Conservation (phyloP, 2,888 invertebrate genomes). For the Pseudeuparius sepicola region DNA sequence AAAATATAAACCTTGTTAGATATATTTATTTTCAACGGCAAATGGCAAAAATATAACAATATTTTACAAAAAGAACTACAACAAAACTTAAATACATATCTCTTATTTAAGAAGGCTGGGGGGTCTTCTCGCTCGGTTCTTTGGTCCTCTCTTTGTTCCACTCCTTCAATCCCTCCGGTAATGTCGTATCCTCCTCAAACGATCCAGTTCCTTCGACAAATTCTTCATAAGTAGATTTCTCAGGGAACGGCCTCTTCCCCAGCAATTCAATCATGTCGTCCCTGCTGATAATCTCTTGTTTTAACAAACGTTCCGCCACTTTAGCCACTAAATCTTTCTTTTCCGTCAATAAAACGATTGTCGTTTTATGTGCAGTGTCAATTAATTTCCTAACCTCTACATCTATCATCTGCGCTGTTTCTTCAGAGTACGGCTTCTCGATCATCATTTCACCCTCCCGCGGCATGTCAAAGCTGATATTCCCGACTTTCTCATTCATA, state of each 20-base stretch:
- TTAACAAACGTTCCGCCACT: slow-evolving; percentile 78
- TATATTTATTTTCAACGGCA: no score
- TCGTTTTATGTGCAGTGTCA: slow-evolving; percentile 66
- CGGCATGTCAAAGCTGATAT: slow-evolving; percentile 92
- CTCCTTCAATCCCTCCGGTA: slow-evolving; percentile 90
- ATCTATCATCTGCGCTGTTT: slow-evolving; percentile 93
- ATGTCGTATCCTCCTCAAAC: slow-evolving; percentile 88
- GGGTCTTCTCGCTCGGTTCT: no score
- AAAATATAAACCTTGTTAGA: no score
- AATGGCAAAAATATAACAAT: no score
- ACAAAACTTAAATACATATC: no score
- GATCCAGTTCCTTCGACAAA: slow-evolving; percentile 98
- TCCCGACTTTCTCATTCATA: slow-evolving; percentile 96
- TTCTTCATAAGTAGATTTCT: slow-evolving; percentile 98
- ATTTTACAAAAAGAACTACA: no score
- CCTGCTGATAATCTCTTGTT: slow-evolving; percentile 89
- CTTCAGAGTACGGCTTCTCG: slow-evolving; percentile 96
- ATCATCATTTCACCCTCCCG: slow-evolving; percentile 86
- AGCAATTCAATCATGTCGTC: slow-evolving; percentile 97
- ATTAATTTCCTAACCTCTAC: slow-evolving; percentile 78
- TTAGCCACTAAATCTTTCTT: slow-evolving; percentile 84
- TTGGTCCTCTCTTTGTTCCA: slow-evolving; percentile 71
- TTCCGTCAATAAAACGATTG: slow-evolving; percentile 62
- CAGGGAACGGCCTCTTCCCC: slow-evolving; percentile 90
- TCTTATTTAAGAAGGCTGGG: no score